A percentile compares a stretch with the other conserved stretches of the same genome.
Evolutionary conservation across 2,797 vertebrate genomes (phyloP).

Genomic region (Pitangus sulphuratus): DNA sequence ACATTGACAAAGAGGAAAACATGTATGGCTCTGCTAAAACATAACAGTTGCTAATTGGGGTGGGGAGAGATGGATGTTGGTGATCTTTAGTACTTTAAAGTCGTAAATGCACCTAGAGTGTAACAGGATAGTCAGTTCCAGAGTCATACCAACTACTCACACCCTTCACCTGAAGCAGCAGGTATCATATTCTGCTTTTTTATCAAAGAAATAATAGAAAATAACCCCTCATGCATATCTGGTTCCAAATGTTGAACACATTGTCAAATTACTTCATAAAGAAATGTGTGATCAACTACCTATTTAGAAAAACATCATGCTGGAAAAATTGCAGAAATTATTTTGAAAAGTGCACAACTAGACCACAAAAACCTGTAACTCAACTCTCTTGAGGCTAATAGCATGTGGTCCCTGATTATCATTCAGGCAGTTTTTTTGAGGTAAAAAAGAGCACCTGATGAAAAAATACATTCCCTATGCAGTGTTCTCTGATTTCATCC

Average conservation of each 20-base stretch:
- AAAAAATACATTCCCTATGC: not conserved
- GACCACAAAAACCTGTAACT: not conserved
- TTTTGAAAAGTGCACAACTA: not conserved
- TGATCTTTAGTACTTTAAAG: not conserved
- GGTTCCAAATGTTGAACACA: not conserved
- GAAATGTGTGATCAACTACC: not conserved
- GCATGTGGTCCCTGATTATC: rapidly evolving
- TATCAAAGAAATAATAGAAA: not conserved
- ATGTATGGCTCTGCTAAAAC: not conserved
- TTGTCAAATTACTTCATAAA: not conserved
- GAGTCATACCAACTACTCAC: not conserved
- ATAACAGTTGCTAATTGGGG: not conserved
- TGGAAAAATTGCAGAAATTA: not conserved
- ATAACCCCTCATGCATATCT: not conserved
- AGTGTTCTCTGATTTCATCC: not conserved
- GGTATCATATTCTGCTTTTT: not conserved
- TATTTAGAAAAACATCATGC: not conserved
- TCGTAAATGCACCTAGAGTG: not conserved
- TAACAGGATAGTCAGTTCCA: not conserved
- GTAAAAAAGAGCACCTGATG: not conserved
- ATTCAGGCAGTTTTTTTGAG: not conserved
- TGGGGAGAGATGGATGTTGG: not conserved
- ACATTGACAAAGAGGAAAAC: not conserved
- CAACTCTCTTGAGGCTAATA: not conserved
- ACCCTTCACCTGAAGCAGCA: not conserved